These are phyloP conservation scores for Mus pahari DNA, from an alignment of 2,113 vertebrate species.

Conservation along the genomic window DNA sequence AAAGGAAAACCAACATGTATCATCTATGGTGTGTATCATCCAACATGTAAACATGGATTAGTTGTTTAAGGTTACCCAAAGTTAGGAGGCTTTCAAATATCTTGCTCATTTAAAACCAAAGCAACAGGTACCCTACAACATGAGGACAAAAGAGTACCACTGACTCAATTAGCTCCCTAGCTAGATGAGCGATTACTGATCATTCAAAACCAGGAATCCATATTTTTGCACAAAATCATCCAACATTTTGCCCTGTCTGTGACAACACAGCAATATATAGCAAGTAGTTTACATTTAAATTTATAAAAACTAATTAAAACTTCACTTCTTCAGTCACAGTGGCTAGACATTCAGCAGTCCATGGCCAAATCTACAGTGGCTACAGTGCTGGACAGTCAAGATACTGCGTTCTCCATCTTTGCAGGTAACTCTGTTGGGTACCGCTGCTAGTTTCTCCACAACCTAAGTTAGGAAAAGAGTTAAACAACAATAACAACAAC, in stretches of 20 bases:
- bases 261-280: neutral
- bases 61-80: neutral
- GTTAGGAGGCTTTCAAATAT: conserved; percentile 19
- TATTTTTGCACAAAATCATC: conserved; percentile 13
- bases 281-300: conserved; percentile 28
- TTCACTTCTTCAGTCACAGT: neutral
- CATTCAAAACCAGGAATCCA: neutral
- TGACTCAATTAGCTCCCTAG: neutral
- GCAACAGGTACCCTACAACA: neutral
- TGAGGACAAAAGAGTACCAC: neutral
- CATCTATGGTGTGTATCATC: neutral
- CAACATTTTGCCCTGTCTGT: neutral
- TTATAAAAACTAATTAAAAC: conserved; percentile 41
- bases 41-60: neutral
- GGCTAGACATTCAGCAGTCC: neutral
- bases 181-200: neutral
- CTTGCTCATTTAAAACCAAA: neutral
- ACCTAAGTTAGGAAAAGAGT: neutral
- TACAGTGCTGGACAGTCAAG: rapidly evolving
- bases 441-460: neutral
- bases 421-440: neutral
- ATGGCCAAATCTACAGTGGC: neutral
- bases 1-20: neutral
- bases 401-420: rapidly evolving
- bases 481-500: neutral